Evolutionary conservation across 2,888 invertebrate genomes (phyloP).

Genomic region (Cephalotes varians): DNA sequence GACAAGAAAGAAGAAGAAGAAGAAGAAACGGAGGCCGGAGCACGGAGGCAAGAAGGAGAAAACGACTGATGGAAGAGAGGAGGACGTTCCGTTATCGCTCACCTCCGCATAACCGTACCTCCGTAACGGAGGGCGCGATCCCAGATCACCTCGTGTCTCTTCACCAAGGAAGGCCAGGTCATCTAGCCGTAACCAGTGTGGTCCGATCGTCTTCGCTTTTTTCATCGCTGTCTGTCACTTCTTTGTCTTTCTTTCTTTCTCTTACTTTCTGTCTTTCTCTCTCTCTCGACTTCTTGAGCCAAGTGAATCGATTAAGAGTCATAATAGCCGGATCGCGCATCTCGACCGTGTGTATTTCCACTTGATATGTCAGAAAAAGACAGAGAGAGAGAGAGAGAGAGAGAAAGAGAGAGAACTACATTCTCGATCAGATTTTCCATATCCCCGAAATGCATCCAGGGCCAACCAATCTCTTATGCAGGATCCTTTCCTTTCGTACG

Average conservation of each 20-base stretch:
- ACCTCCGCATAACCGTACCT: conserved; percentile 81
- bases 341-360: conserved; percentile 5
- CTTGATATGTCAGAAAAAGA: background rate
- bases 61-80: conserved; percentile 56
- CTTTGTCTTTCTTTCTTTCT: background rate
- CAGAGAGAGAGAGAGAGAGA: background rate
- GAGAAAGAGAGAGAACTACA: background rate
- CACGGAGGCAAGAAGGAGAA: conserved; percentile 51
- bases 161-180: conserved; percentile 78
- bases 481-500: conserved; percentile 28
- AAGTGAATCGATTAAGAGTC: conserved; percentile 45
- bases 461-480: conserved; percentile 1
- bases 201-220: background rate
- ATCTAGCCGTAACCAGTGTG: conserved; percentile 75
- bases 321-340: conserved; percentile 33
- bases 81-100: conserved; percentile 76
- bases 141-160: conserved; percentile 80
- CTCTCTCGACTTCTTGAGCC: background rate
- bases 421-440: conserved; percentile 46
- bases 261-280: background rate
- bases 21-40: conserved; percentile 9
- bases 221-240: conserved; percentile 30
- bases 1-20: conserved; percentile 50
- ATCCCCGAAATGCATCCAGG: conserved; percentile 33
- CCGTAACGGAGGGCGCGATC: conserved; percentile 81